These are phyloP conservation scores for Burhinus bistriatus DNA, from an alignment of 2,113 vertebrate genomes.

Conservation along the genomic window DNA sequence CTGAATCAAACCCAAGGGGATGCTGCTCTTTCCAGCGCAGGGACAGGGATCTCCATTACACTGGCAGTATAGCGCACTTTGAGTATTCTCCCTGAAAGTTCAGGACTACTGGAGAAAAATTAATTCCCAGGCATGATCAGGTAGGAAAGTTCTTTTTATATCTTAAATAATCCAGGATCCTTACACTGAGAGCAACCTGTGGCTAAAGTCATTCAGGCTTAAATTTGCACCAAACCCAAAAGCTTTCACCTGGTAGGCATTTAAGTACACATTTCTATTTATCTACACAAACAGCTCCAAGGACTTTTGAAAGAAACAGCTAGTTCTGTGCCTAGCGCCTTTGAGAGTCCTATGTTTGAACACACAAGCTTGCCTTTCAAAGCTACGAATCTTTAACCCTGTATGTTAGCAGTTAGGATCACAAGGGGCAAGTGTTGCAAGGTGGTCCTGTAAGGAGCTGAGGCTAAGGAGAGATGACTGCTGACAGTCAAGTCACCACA, in stretches of 20 bases:
- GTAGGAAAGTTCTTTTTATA: neutral
- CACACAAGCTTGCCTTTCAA: neutral
- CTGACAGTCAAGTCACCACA: neutral
- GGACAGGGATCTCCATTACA: neutral
- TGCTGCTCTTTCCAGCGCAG: neutral
- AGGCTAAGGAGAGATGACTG: neutral
- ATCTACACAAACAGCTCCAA: neutral
- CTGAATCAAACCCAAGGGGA: neutral
- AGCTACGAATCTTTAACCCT: neutral
- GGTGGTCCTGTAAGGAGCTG: neutral
- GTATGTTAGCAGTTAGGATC: neutral
- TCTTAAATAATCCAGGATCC: neutral
- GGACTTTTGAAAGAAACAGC: neutral
- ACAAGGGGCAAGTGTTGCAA: neutral
- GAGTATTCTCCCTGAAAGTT: neutral
- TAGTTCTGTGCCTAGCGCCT: neutral
- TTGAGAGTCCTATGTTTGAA: neutral
- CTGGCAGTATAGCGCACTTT: rapidly evolving
- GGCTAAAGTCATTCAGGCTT: neutral
- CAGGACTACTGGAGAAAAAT: neutral
- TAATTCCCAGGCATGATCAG: neutral
- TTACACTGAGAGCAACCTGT: neutral
- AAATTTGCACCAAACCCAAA: neutral
- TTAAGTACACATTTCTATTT: neutral
- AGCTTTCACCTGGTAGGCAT: neutral